phyloP scores from a whole-genome alignment of 2,797 vertebrate species.

The Gambelia wislizenii region DNA sequence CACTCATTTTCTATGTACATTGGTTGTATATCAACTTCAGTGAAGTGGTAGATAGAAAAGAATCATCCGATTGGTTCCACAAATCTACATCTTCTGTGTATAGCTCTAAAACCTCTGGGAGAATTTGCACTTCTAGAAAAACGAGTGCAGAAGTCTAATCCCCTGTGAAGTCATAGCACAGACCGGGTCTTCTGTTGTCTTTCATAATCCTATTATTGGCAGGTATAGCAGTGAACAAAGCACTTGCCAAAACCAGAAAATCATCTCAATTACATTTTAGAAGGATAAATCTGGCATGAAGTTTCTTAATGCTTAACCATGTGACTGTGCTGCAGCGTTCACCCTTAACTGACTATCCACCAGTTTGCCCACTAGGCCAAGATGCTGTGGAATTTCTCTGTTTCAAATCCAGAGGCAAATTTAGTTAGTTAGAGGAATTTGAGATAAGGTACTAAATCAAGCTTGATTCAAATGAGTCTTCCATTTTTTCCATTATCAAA shows the following conservation, averaged over 20 bases:
- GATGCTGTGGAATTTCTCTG: background rate
- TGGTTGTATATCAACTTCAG: background rate
- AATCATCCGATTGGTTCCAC: background rate
- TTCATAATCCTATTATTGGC: background rate
- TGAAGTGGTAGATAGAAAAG: background rate
- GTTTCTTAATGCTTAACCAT: background rate
- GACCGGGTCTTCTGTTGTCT: background rate
- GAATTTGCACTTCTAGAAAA: background rate
- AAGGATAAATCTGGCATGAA: background rate
- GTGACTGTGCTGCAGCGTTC: background rate
- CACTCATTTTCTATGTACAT: background rate
- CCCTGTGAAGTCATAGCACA: background rate
- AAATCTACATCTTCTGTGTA: background rate
- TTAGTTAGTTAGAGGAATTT: background rate
- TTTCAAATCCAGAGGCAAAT: background rate
- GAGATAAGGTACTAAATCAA: background rate
- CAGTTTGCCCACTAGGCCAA: background rate
- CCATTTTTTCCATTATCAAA: background rate
- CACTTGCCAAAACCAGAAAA: background rate
- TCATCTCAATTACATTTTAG: slow-evolving; percentile 1
- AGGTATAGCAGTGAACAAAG: background rate
- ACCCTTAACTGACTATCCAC: background rate
- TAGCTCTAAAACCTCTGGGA: background rate
- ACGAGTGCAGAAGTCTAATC: background rate
- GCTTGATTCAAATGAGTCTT: background rate